Evolutionary conservation across 2,113 vertebrate genomes (phyloP), one percentile per base, ranked within the genome.

Genomic region (Archocentrus centrarchus): DNA sequence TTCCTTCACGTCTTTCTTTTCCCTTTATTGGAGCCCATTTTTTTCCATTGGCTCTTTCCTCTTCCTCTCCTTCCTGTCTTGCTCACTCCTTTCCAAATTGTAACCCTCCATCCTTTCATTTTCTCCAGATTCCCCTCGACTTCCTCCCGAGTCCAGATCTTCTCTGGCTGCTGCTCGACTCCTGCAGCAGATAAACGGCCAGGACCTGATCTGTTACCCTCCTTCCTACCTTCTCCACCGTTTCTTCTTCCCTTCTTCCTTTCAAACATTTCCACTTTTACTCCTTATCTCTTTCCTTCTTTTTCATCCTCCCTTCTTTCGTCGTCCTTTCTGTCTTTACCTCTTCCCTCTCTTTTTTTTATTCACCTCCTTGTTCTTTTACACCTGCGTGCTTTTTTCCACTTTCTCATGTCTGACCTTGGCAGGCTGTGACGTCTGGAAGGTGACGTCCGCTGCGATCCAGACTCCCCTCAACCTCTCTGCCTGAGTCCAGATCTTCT

Each of bases 401-500:
- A 24, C n/a, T 59, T 83, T 92, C 82, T 47, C 17, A 73, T 22
- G 11, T 41, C 88, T 86, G 94, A 98, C 98, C 97, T 97, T 97
- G 87, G 95, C 94, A 66, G 96, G 93, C 94, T 96, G 96, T 9
- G 96, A 95, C 22, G 96, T 97, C 91, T 97, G 97, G 93, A 98
- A 97, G 75, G 96, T 96, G 90, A 97, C 93, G 86, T 99, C 97
- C 0, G 95, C 95, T 75, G 95, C 95, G 57, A 96, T 96, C 98
- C 98, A 99, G 89, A 98, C 94, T 39, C 97, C 96, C 82, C 91
- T 96, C 15, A 97, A 96, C 63, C 92, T 97, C 77, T 97, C 97
- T 11, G 93, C 95, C 63, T 97, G 96, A 1, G 96, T 97, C 98
- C 98, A 99, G 86, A 99, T 96, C 94, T 97, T 97, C 91, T 98